These are phyloP conservation scores for Cryptoprocta ferox DNA, from an alignment of 2,797 vertebrate genomes.

Conservation along the genomic window DNA sequence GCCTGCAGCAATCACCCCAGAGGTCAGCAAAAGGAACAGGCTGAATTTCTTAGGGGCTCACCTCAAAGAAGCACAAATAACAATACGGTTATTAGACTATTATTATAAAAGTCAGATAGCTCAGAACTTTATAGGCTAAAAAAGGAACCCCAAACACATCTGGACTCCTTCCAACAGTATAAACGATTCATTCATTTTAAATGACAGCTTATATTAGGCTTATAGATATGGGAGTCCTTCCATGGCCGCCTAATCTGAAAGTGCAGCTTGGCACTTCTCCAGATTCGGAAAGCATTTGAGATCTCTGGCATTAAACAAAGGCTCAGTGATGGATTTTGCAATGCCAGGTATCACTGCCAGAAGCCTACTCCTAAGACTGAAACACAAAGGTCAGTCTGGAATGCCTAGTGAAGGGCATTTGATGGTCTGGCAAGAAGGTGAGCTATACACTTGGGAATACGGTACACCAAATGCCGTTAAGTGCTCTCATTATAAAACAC, in stretches of 20 bases:
- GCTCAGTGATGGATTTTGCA: slow-evolving; percentile 74
- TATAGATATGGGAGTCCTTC: slow-evolving; percentile 69
- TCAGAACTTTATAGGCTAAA: slow-evolving; percentile 57
- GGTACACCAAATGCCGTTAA: not conserved
- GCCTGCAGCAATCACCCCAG: not conserved
- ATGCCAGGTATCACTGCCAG: slow-evolving; percentile 71
- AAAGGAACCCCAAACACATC: slow-evolving; percentile 58
- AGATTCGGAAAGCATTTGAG: slow-evolving; percentile 72
- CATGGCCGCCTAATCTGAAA: slow-evolving; percentile 67
- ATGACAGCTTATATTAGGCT: slow-evolving; percentile 66
- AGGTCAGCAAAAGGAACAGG: slow-evolving; percentile 23
- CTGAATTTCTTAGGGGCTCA: slow-evolving; percentile 10
- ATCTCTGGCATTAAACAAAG: slow-evolving; percentile 81
- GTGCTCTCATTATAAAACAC: not conserved
- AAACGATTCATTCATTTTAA: slow-evolving; percentile 69
- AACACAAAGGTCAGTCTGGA: slow-evolving; percentile 68
- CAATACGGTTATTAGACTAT: slow-evolving; percentile 10
- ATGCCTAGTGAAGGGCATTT: slow-evolving; percentile 44
- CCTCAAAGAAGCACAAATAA: slow-evolving; percentile 42
- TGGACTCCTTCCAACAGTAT: slow-evolving; percentile 65
- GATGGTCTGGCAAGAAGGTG: slow-evolving; percentile 36
- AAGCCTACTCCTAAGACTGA: slow-evolving; percentile 64
- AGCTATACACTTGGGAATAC: not conserved
- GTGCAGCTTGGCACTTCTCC: slow-evolving; percentile 68
- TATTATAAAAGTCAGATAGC: slow-evolving; percentile 35